Conservation (phyloP, 1,140 invertebrate species). For the Calosoma granatense region DNA sequence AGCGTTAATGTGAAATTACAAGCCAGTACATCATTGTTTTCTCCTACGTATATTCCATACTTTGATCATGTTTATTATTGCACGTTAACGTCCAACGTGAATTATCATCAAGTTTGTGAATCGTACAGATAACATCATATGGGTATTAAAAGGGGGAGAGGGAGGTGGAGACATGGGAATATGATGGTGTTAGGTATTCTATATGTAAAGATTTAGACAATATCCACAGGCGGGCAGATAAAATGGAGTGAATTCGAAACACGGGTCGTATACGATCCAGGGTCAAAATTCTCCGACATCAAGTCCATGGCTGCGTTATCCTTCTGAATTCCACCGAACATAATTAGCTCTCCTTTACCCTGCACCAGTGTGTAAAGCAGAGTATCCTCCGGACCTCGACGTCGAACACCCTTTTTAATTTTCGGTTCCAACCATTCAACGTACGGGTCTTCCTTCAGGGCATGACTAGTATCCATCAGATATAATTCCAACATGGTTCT, state of each 20-base stretch:
- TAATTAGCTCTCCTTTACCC: conserved; percentile 83
- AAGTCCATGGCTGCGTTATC: conserved; percentile 45
- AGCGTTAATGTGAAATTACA: no score
- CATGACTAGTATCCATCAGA: conserved; percentile 73
- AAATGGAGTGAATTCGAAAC: conserved; percentile 74
- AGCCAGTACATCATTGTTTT: no score
- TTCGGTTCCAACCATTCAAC: conserved; percentile 70
- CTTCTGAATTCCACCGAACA: conserved; percentile 89
- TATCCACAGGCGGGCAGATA: conserved; percentile 60
- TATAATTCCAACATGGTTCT: conserved; percentile 66
- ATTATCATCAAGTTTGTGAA: no score
- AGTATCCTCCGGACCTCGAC: conserved; percentile 72
- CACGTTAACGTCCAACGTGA: no score
- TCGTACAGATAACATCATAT: no score
- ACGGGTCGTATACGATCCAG: conserved; percentile 36
- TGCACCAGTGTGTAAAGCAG: conserved; percentile 82
- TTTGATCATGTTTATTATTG: no score
- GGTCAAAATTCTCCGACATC: conserved; percentile 33
- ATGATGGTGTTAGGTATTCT: no score
- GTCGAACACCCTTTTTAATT: conserved; percentile 40
- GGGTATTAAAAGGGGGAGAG: no score
- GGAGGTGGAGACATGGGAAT: no score
- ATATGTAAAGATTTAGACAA: conserved; percentile 60
- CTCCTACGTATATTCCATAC: no score
- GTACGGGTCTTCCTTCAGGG: conserved; percentile 49